A percentile compares a stretch with the other conserved stretches of the same genome.
Conservation (phyloP, 2,888 invertebrate genomes). For the Apotomis capreana region DNA sequence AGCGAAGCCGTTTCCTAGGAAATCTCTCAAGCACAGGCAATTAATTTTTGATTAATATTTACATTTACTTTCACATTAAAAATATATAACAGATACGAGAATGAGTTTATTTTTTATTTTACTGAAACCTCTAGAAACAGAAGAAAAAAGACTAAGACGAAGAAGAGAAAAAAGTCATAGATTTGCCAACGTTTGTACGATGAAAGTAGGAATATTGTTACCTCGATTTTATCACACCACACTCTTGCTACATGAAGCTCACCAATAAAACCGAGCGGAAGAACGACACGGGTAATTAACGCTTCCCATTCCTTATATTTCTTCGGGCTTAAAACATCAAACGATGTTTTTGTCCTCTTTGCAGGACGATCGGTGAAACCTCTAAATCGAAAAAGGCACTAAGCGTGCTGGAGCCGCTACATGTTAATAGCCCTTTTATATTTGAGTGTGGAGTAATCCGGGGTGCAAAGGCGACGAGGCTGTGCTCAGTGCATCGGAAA, state of each 20-base stretch:
- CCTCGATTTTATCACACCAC: background rate
- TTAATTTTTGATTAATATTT: too few species aligned
- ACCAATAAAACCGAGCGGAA: conserved; percentile 45
- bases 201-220: background rate
- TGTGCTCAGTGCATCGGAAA: conserved; percentile 69
- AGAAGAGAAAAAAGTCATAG: too few species aligned
- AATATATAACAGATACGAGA: too few species aligned
- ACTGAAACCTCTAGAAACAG: too few species aligned
- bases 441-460: conserved; percentile 54
- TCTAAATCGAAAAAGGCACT: conserved; percentile 3
- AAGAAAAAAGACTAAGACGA: too few species aligned
- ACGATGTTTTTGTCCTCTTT: conserved; percentile 56
- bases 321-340: conserved; percentile 61
- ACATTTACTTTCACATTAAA: too few species aligned
- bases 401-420: background rate
- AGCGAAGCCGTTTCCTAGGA: background rate
- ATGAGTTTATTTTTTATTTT: too few species aligned
- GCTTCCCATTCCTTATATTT: conserved; percentile 51
- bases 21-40: too few species aligned
- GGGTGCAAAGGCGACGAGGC: conserved; percentile 63
- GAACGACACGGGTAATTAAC: conserved; percentile 60
- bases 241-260: conserved; percentile 34
- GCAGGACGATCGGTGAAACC: conserved; percentile 52
- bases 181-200: too few species aligned
- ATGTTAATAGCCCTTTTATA: conserved; percentile 19